A percentile compares a stretch with the other conserved stretches of the same genome.
phyloP scores from a whole-genome alignment of 2,797 vertebrate species.

The Botia kubotai region DNA sequence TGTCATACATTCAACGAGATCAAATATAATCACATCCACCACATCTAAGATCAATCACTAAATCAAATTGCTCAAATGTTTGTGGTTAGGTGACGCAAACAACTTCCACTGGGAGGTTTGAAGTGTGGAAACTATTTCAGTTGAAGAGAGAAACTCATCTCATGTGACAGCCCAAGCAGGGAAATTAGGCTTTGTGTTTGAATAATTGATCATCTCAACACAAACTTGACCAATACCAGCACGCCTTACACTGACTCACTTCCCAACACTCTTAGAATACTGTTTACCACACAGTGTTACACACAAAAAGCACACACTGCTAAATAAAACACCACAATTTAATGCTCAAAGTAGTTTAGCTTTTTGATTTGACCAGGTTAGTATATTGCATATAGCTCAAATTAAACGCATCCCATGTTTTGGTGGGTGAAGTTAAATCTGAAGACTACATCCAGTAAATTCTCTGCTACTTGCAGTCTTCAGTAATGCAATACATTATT shows the following conservation, averaged over 20 bases:
- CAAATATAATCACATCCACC: neutral
- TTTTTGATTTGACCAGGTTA: conserved; percentile 12
- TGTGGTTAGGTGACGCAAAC: neutral
- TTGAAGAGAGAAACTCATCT: conserved; percentile 36
- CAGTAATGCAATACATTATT: too few relatives aligned
- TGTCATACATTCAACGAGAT: neutral
- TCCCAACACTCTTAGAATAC: conserved; percentile 9
- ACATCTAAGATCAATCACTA: neutral
- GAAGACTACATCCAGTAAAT: neutral
- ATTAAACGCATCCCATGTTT: neutral
- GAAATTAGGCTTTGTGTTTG: conserved; percentile 54
- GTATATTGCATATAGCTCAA: conserved; percentile 2
- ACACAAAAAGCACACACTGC: neutral
- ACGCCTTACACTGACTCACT: neutral
- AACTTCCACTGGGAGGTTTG: neutral
- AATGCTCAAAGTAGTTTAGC: neutral
- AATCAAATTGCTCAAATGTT: neutral
- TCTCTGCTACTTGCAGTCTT: too few relatives aligned
- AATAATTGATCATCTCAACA: conserved; percentile 59
- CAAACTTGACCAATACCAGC: conserved; percentile 47
- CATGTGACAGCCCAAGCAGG: conserved; percentile 46
- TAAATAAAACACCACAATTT: conserved; percentile 23
- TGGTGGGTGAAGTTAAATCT: neutral
- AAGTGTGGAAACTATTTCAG: conserved; percentile 10
- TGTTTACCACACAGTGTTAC: conserved; percentile 12